A percentile compares a stretch with the other conserved stretches of the same genome.
These are phyloP conservation scores for Troides oblongomaculatus DNA, from an alignment of 2,888 invertebrate species.

Conservation along the genomic window DNA sequence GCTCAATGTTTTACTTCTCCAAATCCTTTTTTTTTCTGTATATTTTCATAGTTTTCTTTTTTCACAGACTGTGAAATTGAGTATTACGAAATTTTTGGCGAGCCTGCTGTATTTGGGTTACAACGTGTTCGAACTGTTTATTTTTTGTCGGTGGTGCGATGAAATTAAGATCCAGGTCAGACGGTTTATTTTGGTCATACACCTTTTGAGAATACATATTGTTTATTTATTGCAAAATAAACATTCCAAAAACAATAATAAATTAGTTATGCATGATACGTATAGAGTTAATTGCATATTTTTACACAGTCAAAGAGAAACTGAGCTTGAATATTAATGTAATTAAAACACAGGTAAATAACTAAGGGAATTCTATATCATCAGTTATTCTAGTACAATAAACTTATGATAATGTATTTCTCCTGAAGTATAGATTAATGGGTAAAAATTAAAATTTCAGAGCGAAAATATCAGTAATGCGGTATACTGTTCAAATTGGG, in stretches of 20 bases:
- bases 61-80: conserved; percentile 54
- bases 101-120: conserved; percentile 60
- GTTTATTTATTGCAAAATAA: background rate
- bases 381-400: no score
- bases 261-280: background rate
- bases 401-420: no score
- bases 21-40: background rate
- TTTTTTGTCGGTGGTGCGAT: conserved; percentile 69
- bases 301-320: no score
- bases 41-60: background rate
- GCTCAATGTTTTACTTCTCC: background rate
- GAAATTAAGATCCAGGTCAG: conserved; percentile 63
- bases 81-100: conserved; percentile 53
- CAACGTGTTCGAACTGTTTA: conserved; percentile 59
- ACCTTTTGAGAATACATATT: background rate
- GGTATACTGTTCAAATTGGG: conserved; percentile 37
- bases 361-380: no score
- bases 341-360: no score
- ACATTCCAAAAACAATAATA: background rate
- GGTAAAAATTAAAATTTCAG: conserved; percentile 20
- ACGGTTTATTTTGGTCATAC: conserved; percentile 10
- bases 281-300: background rate
- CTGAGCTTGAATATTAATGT: no score
- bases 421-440: no score
- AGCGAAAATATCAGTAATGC: conserved; percentile 37